Evolutionary conservation across 2,113 vertebrate species (phyloP), one percentile per base, ranked within the genome.

Genomic region (Coregonus clupeaformis): DNA sequence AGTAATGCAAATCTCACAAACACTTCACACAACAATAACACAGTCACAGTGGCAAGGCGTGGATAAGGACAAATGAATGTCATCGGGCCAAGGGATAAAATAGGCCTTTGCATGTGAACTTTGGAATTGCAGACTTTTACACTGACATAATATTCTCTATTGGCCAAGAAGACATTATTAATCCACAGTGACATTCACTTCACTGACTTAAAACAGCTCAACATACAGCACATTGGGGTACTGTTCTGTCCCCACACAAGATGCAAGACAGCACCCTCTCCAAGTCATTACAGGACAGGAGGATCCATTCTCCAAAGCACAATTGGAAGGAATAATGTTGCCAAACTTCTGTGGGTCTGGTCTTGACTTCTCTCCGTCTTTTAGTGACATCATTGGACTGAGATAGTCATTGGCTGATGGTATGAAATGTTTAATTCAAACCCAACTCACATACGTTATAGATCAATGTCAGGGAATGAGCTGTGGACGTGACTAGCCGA

Each of bases 121-220:
- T 60, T 20, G n/a, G n/a, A 24, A 22, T 16, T 60, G 57, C 57
- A 60, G 5, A 60, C 57, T 60, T 60, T 60, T 60, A 60, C 57
- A 60, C n/a, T 60, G 68, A 47, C 74, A 79, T 52, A 69, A 72
- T 64, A 77, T 77, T 71, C 64, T 79, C 4, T 0, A 27, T 70
- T 82, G 59, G 57, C 47, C 20, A 32, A 70, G 59, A 29, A 69
- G 63, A 60, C 57, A 60, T 11, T n/a, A 9, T n/a, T 22, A n/a
- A 60, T 9, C 57, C 57, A 60, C 57, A 9, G 57, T 9, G n/a
- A 60, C 57, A 24, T 22, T 60, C 57, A 60, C 57, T 60, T n/a
- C 20, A 60, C 57, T 60, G n/a, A 60, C n/a, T n/a, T 60, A 60
- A 60, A 18, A 60, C 57, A 60, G 57, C 57, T 60, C n/a, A 22